A percentile compares a stretch with the other conserved stretches of the same genome.
phyloP scores from a whole-genome alignment of 2,113 vertebrate species.

The Heloderma charlesbogerti region DNA sequence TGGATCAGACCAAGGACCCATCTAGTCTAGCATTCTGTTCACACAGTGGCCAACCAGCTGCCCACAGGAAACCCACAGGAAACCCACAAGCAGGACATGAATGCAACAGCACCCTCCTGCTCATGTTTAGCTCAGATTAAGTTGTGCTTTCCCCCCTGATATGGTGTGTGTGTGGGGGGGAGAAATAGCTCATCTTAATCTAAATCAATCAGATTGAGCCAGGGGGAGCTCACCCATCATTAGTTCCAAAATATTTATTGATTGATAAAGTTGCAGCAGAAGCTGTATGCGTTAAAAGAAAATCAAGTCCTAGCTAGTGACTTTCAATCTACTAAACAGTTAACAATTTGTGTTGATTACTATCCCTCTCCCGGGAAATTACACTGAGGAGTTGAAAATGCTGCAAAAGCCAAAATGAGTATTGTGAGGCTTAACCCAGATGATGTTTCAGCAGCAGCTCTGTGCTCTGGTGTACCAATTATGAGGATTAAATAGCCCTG shows the following conservation, averaged over 20 bases:
- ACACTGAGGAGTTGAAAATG: fast-evolving
- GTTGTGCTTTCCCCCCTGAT: background rate
- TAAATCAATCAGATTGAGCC: background rate
- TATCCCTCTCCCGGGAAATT: constrained; percentile 22
- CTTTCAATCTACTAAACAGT: background rate
- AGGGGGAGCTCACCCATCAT: background rate
- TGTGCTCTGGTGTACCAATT: constrained; percentile 41
- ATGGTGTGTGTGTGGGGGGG: background rate
- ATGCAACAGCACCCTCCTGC: too few relatives aligned
- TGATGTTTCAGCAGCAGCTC: constrained; percentile 41
- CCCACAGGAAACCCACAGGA: too few relatives aligned
- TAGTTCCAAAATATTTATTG: background rate
- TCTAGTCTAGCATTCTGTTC: too few relatives aligned
- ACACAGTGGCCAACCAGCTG: too few relatives aligned
- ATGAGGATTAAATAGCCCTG: constrained; percentile 7
- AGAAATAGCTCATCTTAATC: background rate
- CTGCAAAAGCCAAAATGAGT: constrained; percentile 33
- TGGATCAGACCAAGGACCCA: too few relatives aligned
- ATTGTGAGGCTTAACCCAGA: constrained; percentile 30
- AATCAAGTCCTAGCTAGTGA: too few relatives aligned
- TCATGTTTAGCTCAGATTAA: background rate
- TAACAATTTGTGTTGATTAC: constrained; percentile 8
- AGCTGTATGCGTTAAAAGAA: background rate
- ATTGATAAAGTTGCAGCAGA: background rate
- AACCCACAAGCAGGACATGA: too few relatives aligned